phyloP scores from a whole-genome alignment of 1,140 invertebrate genomes.

The Drosophila leontia region DNA sequence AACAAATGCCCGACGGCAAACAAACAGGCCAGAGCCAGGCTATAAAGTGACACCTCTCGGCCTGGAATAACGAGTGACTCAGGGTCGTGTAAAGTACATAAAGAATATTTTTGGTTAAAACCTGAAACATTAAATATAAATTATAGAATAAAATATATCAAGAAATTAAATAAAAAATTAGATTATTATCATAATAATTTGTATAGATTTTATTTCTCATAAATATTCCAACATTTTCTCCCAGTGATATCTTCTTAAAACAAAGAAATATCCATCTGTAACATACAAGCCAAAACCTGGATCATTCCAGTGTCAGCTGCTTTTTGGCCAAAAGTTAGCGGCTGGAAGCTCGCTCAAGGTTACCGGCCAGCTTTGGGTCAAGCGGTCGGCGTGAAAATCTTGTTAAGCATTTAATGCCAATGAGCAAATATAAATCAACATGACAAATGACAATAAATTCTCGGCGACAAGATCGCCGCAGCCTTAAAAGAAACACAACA shows the following conservation, averaged over 20 bases:
- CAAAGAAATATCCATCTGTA: constrained; percentile 29
- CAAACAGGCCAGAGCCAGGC: constrained; percentile 16
- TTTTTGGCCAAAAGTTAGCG: constrained; percentile 11
- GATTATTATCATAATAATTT: background rate
- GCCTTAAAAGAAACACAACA: constrained; percentile 36
- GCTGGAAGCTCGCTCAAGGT: constrained; percentile 52
- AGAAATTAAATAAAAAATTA: background rate
- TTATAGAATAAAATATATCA: background rate
- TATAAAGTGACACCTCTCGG: constrained; percentile 59
- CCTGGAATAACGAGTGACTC: constrained; percentile 25
- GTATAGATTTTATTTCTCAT: background rate
- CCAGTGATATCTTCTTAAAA: constrained; percentile 3
- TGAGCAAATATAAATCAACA: constrained; percentile 80
- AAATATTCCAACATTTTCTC: background rate
- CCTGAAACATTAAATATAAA: background rate
- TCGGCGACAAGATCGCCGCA: constrained; percentile 53
- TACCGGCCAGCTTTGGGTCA: constrained; percentile 67
- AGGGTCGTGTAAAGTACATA: constrained; percentile 8
- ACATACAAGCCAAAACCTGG: constrained; percentile 4
- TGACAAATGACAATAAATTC: constrained; percentile 78
- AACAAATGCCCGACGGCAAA: constrained; percentile 51
- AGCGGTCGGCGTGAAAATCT: constrained; percentile 68
- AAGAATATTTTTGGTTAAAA: background rate
- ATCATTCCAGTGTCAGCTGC: constrained; percentile 11
- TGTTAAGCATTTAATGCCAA: constrained; percentile 79